Percentiles rank a stretch among this genome's conserved stretches.
Evolutionary conservation across 2,888 invertebrate genomes (phyloP).

Genomic region (Rhagium mordax): DNA sequence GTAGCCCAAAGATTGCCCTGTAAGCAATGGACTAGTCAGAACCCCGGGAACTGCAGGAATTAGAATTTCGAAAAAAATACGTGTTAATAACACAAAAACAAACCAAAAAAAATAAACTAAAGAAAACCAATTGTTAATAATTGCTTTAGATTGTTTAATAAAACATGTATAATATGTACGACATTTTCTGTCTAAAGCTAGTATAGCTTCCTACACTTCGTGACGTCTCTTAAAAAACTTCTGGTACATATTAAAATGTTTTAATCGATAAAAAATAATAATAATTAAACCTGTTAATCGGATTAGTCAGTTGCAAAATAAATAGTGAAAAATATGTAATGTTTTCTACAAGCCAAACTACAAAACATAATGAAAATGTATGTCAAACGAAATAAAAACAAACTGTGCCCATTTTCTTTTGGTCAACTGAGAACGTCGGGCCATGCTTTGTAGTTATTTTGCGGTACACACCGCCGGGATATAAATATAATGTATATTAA

Average conservation of each 20-base stretch:
- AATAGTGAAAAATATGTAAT: slow-evolving; percentile 42
- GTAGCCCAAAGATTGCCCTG: slow-evolving; percentile 98
- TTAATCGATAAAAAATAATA: slow-evolving; percentile 6
- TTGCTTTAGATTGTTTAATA: not conserved
- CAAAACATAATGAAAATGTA: slow-evolving; percentile 17
- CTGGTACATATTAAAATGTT: slow-evolving; percentile 22
- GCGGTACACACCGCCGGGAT: not conserved
- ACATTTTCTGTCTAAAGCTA: not conserved
- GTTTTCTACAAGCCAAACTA: slow-evolving; percentile 30
- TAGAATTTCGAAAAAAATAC: slow-evolving; percentile 60
- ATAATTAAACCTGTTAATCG: not conserved
- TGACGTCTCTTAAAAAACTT: not conserved
- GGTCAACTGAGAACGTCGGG: not conserved
- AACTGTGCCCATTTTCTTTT: not conserved
- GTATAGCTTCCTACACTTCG: not conserved
- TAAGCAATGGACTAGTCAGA: slow-evolving; percentile 71
- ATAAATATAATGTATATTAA: not conserved
- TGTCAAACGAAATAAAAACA: slow-evolving; percentile 11
- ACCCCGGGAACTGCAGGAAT: slow-evolving; percentile 69
- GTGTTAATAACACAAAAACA: slow-evolving; percentile 62
- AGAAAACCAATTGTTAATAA: slow-evolving; percentile 29
- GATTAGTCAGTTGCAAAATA: slow-evolving; percentile 37
- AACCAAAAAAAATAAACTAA: slow-evolving; percentile 50
- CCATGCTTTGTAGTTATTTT: slow-evolving; percentile 6
- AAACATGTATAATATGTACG: not conserved